Evolutionary conservation across 1,140 invertebrate genomes (phyloP).

Genomic region (Sarcophaga bullata): DNA sequence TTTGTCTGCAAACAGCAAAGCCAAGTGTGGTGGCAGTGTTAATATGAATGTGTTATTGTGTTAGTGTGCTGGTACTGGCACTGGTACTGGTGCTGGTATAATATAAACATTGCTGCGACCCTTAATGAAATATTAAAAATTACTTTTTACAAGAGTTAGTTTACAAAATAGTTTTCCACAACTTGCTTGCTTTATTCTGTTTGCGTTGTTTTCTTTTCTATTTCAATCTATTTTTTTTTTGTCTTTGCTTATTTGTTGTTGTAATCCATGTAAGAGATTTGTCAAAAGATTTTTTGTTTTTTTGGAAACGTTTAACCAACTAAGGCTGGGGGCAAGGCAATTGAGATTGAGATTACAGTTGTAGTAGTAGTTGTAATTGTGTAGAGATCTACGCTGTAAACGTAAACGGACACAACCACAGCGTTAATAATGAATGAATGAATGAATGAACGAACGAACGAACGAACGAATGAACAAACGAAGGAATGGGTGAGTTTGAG

Average conservation of each 20-base stretch:
- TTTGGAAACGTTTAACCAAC: not conserved
- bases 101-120: not conserved
- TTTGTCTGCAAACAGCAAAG: not conserved
- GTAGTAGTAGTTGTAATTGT: not conserved
- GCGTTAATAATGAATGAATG: not conserved
- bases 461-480: too few species aligned
- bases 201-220: too few species aligned
- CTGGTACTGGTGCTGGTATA: too few species aligned
- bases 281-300: not conserved
- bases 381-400: not conserved
- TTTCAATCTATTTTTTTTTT: not conserved
- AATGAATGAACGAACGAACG: too few species aligned
- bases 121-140: slow-evolving; percentile 37
- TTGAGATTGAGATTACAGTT: not conserved
- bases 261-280: not conserved
- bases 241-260: not conserved
- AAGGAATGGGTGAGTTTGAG: too few species aligned
- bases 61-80: too few species aligned
- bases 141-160: slow-evolving; percentile 7
- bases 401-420: not conserved
- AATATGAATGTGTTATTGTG: too few species aligned
- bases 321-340: not conserved
- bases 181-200: too few species aligned
- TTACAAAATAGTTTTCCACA: not conserved
- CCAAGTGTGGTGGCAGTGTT: not conserved